Evolutionary conservation across 2,888 invertebrate genomes (phyloP), one percentile per base, ranked within the genome.

Genomic region (Sphecodes monilicornis): DNA sequence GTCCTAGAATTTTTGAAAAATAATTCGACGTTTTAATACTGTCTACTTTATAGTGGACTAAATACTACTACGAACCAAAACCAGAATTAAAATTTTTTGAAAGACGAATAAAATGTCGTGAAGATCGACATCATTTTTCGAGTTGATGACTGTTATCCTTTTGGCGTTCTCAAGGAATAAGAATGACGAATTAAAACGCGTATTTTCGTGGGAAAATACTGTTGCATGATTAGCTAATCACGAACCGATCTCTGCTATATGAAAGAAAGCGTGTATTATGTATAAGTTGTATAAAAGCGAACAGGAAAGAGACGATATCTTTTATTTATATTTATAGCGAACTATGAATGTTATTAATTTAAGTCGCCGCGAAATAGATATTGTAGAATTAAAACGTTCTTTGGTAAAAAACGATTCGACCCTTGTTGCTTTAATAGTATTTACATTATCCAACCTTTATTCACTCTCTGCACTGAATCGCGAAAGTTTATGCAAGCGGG

Each of bases 271-370:
- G 50, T 29, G 75, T 68, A 29, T n/a, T 36, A 66, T 79, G 70
- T 75, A 50, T 46, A 77, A 77, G 71, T 85, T 80, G 77, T 84
- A 75, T 66, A 83, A 43, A 64, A 39, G 43, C n/a, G 41, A 66
- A 64, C 22, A 36, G 75, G 16, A 29, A 76, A 57, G 43, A n/a
- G 26, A 75, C 60, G 70, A 29, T 39, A 76, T 13, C 66, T 77
- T 74, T 60, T 89, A 90, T 92, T 91, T 91, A 86, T 92, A 90
- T 91, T 92, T 91, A 90, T 91, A 80, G 85, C 60, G 83, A 88
- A 84, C 82, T 81, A 87, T 89, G 78, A 85, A 87, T 90, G 90
- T 91, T 90, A 85, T 89, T 92, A 90, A 92, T 86, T 92, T 91
- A 92, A 91, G 78, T 32, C 32, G 18, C 46, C 66, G 84, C 82